A percentile compares a stretch with the other conserved stretches of the same genome.
phyloP scores from a whole-genome alignment of 2,113 vertebrate species.

The Salvelinus fontinalis region DNA sequence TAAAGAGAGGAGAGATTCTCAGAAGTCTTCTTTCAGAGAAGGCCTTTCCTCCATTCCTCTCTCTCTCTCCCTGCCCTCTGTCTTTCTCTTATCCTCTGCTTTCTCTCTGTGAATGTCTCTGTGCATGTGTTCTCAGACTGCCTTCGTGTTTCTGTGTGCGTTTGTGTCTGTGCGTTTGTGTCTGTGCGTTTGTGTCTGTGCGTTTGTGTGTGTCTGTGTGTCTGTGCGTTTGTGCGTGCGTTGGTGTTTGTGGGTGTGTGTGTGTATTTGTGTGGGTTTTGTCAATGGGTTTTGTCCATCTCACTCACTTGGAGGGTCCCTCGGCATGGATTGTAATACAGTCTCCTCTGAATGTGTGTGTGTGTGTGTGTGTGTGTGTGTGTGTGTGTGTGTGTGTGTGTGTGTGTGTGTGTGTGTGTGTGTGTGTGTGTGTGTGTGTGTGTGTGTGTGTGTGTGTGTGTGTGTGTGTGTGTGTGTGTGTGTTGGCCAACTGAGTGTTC shows the following conservation, averaged over 20 bases:
- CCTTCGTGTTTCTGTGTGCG: not conserved
- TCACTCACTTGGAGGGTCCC: too few relatives aligned
- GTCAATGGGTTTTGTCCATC: too few relatives aligned
- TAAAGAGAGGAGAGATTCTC: constrained; percentile 43
- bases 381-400: not conserved
- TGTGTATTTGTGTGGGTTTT: not conserved
- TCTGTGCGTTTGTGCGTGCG: not conserved
- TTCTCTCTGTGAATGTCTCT: not conserved
- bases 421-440: not conserved
- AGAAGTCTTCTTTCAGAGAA: constrained; percentile 63
- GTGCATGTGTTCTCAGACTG: constrained; percentile 1
- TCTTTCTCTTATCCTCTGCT: constrained; percentile 23
- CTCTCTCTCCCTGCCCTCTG: constrained; percentile 36
- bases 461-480: constrained; percentile 11
- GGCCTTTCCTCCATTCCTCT: constrained; percentile 32
- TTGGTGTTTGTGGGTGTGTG: not conserved
- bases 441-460: not conserved
- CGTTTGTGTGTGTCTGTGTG: not conserved
- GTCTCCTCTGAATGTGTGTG: too few relatives aligned
- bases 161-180: too few relatives aligned
- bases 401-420: too few relatives aligned
- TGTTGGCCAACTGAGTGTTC: constrained; percentile 45
- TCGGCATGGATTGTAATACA: too few relatives aligned
- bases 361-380: not conserved
- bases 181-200: too few relatives aligned